These are phyloP conservation scores for Sthenelais limicola DNA, from an alignment of 2,888 invertebrate species.

Conservation along the genomic window DNA sequence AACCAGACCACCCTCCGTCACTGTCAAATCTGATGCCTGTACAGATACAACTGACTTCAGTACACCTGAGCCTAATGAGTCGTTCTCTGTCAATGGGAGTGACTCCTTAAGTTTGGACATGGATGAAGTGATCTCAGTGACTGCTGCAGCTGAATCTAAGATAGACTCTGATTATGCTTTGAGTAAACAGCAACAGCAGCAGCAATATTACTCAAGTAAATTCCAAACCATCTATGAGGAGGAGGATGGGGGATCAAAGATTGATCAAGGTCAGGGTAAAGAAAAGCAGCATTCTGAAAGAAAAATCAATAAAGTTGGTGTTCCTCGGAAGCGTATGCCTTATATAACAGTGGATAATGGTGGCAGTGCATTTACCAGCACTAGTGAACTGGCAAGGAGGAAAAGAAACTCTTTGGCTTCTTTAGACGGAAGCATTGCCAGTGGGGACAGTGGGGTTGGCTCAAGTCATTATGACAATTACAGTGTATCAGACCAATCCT, in stretches of 20 bases:
- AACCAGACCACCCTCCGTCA: neutral
- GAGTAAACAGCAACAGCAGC: slow-evolving; percentile 13
- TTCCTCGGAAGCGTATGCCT: slow-evolving; percentile 8
- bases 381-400: slow-evolving; percentile 10
- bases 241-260: slow-evolving; percentile 28
- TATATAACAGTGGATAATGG: neutral
- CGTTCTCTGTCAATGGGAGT: neutral
- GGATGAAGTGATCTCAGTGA: neutral
- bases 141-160: neutral
- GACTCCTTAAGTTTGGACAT: neutral
- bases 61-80: slow-evolving; percentile 11
- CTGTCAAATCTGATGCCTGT: slow-evolving; percentile 6
- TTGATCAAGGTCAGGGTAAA: neutral
- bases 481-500: slow-evolving; percentile 25
- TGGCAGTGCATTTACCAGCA: neutral
- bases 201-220: slow-evolving; percentile 27
- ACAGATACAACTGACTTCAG: slow-evolving; percentile 8
- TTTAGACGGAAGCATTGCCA: slow-evolving; percentile 42
- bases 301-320: slow-evolving; percentile 10
- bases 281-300: neutral
- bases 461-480: slow-evolving; percentile 22
- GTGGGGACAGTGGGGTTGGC: slow-evolving; percentile 41
- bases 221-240: slow-evolving; percentile 48
- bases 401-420: slow-evolving; percentile 33
- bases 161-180: neutral